A percentile compares a stretch with the other conserved stretches of the same genome.
These are phyloP conservation scores for Portevinia maculata DNA, from an alignment of 2,888 invertebrate species.

Conservation along the genomic window DNA sequence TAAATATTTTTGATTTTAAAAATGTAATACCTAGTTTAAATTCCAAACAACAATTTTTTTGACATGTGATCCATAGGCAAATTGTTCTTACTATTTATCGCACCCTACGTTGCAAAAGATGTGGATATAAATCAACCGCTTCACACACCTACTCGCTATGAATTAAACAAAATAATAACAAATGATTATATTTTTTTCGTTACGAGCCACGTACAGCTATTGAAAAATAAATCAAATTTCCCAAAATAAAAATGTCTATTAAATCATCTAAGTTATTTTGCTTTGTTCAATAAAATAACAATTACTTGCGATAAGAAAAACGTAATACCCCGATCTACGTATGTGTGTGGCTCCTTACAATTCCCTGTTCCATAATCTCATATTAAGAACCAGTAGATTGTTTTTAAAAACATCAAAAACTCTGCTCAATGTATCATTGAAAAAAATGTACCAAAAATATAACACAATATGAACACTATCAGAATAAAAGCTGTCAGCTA, in stretches of 20 bases:
- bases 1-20: too few relatives aligned
- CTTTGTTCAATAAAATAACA: not conserved
- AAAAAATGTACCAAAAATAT: not conserved
- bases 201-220: too few relatives aligned
- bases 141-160: too few relatives aligned
- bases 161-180: too few relatives aligned
- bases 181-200: not conserved
- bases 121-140: too few relatives aligned
- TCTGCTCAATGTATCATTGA: not conserved
- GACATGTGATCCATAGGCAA: too few relatives aligned
- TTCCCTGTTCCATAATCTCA: not conserved
- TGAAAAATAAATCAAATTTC: not conserved
- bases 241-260: not conserved
- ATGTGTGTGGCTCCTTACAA: not conserved
- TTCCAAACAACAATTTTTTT: too few relatives aligned
- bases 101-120: too few relatives aligned
- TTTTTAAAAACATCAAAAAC: not conserved
- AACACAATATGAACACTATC: not conserved
- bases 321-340: not conserved
- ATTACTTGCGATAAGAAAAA: not conserved
- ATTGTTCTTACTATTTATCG: too few relatives aligned
- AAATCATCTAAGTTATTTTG: not conserved
- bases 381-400: not conserved
- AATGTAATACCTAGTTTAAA: too few relatives aligned
- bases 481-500: constrained; percentile 1